Evolutionary conservation across 2,888 invertebrate genomes (phyloP).

Genomic region (Drosophila meridionalis): DNA sequence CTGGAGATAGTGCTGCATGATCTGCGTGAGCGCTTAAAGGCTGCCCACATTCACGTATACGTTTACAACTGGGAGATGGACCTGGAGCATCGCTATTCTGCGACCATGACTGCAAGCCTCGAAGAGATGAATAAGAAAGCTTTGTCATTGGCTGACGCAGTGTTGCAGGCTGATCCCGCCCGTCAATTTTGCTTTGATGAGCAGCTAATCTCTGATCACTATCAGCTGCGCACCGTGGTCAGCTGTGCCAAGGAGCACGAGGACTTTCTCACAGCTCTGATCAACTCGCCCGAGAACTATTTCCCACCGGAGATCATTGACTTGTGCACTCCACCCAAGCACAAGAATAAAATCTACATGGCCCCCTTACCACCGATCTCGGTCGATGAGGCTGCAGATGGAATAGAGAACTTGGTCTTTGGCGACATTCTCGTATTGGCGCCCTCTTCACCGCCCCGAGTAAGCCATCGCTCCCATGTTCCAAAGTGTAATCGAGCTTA

Average conservation of each 20-base stretch:
- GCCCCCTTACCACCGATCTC: no score
- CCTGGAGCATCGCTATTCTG: slow-evolving; percentile 65
- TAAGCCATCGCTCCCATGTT: slow-evolving; percentile 26
- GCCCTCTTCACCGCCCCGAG: slow-evolving; percentile 65
- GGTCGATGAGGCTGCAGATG: not conserved
- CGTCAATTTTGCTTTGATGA: slow-evolving; percentile 33
- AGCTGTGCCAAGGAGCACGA: slow-evolving; percentile 45
- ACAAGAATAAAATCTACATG: not conserved
- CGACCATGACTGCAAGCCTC: slow-evolving; percentile 45
- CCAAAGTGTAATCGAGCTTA: slow-evolving; percentile 33
- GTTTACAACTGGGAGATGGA: slow-evolving; percentile 80
- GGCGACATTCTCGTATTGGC: slow-evolving; percentile 25
- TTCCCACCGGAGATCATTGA: slow-evolving; percentile 54
- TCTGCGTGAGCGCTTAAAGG: slow-evolving; percentile 67
- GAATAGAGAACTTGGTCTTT: slow-evolving; percentile 24
- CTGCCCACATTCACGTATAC: slow-evolving; percentile 65
- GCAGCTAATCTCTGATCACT: slow-evolving; percentile 27
- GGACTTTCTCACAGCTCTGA: slow-evolving; percentile 47
- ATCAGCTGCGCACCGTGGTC: slow-evolving; percentile 38
- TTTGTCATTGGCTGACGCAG: slow-evolving; percentile 13
- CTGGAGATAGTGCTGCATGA: slow-evolving; percentile 57
- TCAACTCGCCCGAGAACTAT: slow-evolving; percentile 58
- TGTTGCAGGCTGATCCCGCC: slow-evolving; percentile 1
- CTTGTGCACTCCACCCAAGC: slow-evolving; percentile 34
- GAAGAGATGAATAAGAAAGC: slow-evolving; percentile 39